A percentile compares a stretch with the other conserved stretches of the same genome.
Evolutionary conservation across 2,888 invertebrate species (phyloP).

Genomic region (Philonicus albiceps): DNA sequence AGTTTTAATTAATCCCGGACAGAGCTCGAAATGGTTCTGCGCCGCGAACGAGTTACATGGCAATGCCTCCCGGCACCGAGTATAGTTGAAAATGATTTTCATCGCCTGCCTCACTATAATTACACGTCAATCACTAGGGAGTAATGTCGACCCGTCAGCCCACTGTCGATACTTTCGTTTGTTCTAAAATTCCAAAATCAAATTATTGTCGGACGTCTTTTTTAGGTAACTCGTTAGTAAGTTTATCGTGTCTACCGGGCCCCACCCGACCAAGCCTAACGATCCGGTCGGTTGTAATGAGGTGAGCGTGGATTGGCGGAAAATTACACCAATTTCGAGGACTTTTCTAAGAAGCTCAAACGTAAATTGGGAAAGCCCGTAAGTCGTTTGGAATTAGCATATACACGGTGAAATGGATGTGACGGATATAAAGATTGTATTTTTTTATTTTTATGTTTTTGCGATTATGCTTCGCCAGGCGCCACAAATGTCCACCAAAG

Average conservation of each 20-base stretch:
- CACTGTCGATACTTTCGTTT: conserved; percentile 12
- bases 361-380: background rate
- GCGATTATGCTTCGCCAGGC: background rate
- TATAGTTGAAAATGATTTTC: conserved; percentile 18
- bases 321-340: background rate
- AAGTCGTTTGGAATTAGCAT: conserved; percentile 30
- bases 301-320: background rate
- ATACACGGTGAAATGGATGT: background rate
- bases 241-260: background rate
- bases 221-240: conserved; percentile 29
- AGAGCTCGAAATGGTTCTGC: background rate
- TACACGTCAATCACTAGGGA: conserved; percentile 40
- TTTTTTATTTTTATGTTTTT: background rate
- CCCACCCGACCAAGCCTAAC: background rate
- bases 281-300: background rate
- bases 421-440: background rate
- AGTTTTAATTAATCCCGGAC: conserved; percentile 28
- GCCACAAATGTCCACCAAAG: conserved; percentile 14
- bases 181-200: conserved; percentile 13
- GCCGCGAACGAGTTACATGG: background rate
- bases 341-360: background rate
- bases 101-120: conserved; percentile 40
- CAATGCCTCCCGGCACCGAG: background rate
- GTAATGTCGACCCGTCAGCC: background rate
- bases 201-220: conserved; percentile 17